These are phyloP conservation scores for Platycnemis pennipes DNA, from an alignment of 2,888 invertebrate species.

Conservation along the genomic window DNA sequence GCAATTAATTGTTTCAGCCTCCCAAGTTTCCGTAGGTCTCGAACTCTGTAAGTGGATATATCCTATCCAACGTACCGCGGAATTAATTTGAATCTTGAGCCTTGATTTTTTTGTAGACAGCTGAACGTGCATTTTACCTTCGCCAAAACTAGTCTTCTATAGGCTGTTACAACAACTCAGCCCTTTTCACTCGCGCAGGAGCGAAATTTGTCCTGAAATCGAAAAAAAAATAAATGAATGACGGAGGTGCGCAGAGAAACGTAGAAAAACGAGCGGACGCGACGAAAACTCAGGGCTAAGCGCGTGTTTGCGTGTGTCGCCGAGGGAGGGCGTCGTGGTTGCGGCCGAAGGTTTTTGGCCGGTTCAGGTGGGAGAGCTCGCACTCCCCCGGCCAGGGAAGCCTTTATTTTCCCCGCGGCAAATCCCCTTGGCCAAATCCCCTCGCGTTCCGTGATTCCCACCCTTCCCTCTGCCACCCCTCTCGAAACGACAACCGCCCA, in stretches of 20 bases:
- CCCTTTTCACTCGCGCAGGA: neutral
- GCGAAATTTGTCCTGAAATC: neutral
- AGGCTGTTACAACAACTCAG: no score
- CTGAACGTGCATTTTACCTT: no score
- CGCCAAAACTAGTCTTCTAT: no score
- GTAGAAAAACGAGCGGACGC: neutral
- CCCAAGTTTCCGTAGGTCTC: no score
- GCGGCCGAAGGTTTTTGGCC: neutral
- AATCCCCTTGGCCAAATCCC: constrained; percentile 44
- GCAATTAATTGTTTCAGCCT: no score
- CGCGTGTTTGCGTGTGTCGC: neutral
- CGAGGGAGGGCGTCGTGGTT: neutral
- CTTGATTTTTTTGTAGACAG: no score
- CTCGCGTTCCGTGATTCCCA: neutral
- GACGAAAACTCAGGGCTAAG: neutral
- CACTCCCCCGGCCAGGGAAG: neutral
- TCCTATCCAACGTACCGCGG: no score
- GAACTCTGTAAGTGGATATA: no score
- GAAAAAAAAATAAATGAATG: neutral
- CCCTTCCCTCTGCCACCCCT: neutral
- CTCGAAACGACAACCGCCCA: neutral
- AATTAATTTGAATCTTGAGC: no score
- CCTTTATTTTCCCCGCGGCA: constrained; percentile 38
- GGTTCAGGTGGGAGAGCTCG: neutral
- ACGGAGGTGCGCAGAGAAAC: neutral